Evolutionary conservation across 2,888 invertebrate species (phyloP).

Genomic region (Apamea epomidion): DNA sequence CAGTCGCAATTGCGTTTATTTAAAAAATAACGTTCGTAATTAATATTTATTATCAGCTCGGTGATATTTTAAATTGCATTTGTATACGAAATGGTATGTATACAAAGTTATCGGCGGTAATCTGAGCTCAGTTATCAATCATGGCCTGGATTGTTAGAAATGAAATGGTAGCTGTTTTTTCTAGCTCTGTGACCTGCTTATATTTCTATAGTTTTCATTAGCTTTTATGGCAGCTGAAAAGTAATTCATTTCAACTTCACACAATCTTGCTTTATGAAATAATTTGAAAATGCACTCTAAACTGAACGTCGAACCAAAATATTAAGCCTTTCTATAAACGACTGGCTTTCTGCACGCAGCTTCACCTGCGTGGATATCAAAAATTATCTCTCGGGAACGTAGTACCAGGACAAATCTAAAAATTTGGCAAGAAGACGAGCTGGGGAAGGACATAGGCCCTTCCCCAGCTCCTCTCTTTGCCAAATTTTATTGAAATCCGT

Average conservation of each 20-base stretch:
- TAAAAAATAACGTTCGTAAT: slow-evolving; percentile 29
- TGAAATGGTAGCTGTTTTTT: slow-evolving; percentile 13
- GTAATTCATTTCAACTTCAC: not conserved
- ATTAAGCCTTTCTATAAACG: not conserved
- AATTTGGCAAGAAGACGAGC: too few relatives aligned
- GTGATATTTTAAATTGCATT: slow-evolving; percentile 44
- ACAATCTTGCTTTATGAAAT: not conserved
- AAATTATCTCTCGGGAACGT: too few relatives aligned
- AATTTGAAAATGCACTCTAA: slow-evolving; percentile 32
- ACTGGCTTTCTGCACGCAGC: too few relatives aligned
- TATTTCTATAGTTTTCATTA: slow-evolving; percentile 1
- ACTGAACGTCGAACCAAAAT: not conserved
- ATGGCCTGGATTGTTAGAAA: slow-evolving; percentile 37
- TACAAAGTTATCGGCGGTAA: slow-evolving; percentile 48
- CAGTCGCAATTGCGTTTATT: slow-evolving; percentile 40
- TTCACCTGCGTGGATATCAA: too few relatives aligned
- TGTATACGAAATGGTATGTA: slow-evolving; percentile 5
- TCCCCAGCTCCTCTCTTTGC: too few relatives aligned
- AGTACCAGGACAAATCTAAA: too few relatives aligned
- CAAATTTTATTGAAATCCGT: too few relatives aligned
- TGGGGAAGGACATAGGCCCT: too few relatives aligned
- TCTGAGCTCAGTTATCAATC: slow-evolving; percentile 52
- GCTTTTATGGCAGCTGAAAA: not conserved
- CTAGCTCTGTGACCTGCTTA: slow-evolving; percentile 24
- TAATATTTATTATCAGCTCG: slow-evolving; percentile 30